phyloP scores from a whole-genome alignment of 2,888 invertebrate species.

The Caenorhabditis angaria region DNA sequence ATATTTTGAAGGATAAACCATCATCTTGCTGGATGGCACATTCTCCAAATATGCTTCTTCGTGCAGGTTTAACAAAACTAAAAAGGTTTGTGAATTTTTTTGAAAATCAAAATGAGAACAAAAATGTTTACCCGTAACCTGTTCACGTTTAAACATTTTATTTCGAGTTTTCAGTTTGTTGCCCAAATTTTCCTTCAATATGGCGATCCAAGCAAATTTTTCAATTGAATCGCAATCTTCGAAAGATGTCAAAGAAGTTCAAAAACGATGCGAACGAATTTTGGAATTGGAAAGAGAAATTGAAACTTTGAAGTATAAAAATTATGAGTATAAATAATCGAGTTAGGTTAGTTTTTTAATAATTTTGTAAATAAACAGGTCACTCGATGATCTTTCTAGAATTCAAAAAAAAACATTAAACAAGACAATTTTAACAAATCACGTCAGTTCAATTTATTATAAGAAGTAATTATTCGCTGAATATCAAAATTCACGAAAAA shows the following conservation, averaged over 20 bases:
- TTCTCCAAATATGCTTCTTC: background rate
- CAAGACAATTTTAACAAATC: too few species aligned
- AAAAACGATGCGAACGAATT: background rate
- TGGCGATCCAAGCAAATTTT: background rate
- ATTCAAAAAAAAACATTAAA: too few species aligned
- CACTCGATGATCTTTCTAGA: too few species aligned
- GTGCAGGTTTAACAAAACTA: background rate
- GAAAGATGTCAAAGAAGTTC: background rate
- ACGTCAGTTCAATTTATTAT: slow-evolving; percentile 2
- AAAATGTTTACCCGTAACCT: too few species aligned
- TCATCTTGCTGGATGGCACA: background rate
- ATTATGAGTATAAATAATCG: background rate
- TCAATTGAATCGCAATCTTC: too few species aligned
- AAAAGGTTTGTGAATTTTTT: too few species aligned
- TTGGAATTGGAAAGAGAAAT: background rate
- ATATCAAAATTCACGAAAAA: background rate
- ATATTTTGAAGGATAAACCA: background rate
- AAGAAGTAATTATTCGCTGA: background rate
- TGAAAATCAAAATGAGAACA: background rate
- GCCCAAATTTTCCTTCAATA: background rate
- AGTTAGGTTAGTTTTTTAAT: too few species aligned
- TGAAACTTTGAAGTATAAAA: background rate
- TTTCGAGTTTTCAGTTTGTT: background rate
- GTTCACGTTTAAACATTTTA: too few species aligned
- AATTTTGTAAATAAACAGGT: background rate